phyloP scores from a whole-genome alignment of 2,888 invertebrate genomes.

The Ectemnius lituratus region DNA sequence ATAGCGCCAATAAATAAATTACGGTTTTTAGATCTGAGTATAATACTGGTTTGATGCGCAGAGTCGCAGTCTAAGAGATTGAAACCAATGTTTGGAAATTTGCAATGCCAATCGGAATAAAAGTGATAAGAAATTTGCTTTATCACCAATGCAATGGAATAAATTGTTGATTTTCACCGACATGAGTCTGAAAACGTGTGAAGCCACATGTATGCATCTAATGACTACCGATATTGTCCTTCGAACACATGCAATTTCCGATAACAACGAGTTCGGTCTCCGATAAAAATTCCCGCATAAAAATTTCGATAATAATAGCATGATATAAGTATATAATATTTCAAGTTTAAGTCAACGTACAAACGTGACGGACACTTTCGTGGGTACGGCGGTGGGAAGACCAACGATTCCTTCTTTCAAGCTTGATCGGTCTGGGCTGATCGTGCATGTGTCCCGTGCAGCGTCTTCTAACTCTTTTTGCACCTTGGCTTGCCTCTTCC shows the following conservation, averaged over 20 bases:
- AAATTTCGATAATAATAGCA: slow-evolving; percentile 28
- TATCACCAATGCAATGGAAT: slow-evolving; percentile 9
- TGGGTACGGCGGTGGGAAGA: slow-evolving; percentile 81
- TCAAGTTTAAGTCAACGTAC: slow-evolving; percentile 80
- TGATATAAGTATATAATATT: slow-evolving; percentile 18
- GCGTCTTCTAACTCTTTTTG: slow-evolving; percentile 95
- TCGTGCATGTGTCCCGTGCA: slow-evolving; percentile 84
- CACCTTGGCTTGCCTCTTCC: slow-evolving; percentile 92
- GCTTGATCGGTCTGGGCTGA: slow-evolving; percentile 78
- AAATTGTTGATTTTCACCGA: slow-evolving; percentile 3
- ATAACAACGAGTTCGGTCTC: slow-evolving; percentile 35
- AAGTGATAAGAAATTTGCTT: background rate
- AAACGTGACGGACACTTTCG: slow-evolving; percentile 85
- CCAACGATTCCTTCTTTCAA: slow-evolving; percentile 78
- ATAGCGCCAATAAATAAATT: background rate
- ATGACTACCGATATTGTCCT: slow-evolving; percentile 25
- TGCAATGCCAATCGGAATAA: background rate
- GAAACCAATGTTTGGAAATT: background rate
- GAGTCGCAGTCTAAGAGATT: background rate
- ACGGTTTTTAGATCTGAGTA: background rate
- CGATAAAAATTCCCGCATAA: slow-evolving; percentile 27
- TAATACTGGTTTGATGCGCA: background rate
- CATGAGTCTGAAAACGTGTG: background rate
- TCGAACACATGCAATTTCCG: slow-evolving; percentile 50
- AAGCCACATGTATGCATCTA: slow-evolving; percentile 18